Evolutionary conservation across 2,888 invertebrate species (phyloP).

Genomic region (Geotrupes spiniger): DNA sequence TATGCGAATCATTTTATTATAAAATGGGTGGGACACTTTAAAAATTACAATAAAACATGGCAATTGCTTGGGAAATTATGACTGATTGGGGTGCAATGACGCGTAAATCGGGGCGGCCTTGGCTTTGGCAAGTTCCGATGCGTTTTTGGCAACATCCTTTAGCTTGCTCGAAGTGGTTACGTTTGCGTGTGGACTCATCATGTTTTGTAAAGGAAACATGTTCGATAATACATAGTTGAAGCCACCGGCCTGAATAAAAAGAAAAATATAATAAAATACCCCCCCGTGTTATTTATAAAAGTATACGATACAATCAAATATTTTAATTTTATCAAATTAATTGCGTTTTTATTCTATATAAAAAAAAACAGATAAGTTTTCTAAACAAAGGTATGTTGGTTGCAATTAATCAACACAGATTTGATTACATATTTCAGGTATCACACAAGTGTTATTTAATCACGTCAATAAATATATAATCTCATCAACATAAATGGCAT

Average conservation of each 20-base stretch:
- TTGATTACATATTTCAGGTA: too few species aligned
- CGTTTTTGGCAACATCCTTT: slow-evolving; percentile 77
- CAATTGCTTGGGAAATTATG: slow-evolving; percentile 30
- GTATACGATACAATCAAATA: not conserved
- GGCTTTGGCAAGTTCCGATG: slow-evolving; percentile 75
- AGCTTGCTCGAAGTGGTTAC: slow-evolving; percentile 54
- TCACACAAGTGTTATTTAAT: too few species aligned
- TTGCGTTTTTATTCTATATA: too few species aligned
- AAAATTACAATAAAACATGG: too few species aligned
- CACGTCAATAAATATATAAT: too few species aligned
- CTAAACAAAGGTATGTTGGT: too few species aligned
- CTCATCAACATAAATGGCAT: too few species aligned
- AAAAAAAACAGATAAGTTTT: too few species aligned
- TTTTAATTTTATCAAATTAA: too few species aligned
- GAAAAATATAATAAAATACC: slow-evolving; percentile 20
- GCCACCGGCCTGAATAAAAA: slow-evolving; percentile 59
- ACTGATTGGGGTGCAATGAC: slow-evolving; percentile 47
- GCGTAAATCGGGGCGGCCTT: slow-evolving; percentile 52
- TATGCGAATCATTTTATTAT: too few species aligned
- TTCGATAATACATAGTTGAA: slow-evolving; percentile 78
- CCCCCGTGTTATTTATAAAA: slow-evolving; percentile 4
- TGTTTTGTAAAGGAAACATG: slow-evolving; percentile 62
- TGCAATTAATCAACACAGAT: too few species aligned
- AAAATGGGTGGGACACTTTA: too few species aligned
- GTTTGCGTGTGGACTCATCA: slow-evolving; percentile 40